Conservation (phyloP, 2,113 vertebrate genomes). For the Macroglossus sobrinus region DNA sequence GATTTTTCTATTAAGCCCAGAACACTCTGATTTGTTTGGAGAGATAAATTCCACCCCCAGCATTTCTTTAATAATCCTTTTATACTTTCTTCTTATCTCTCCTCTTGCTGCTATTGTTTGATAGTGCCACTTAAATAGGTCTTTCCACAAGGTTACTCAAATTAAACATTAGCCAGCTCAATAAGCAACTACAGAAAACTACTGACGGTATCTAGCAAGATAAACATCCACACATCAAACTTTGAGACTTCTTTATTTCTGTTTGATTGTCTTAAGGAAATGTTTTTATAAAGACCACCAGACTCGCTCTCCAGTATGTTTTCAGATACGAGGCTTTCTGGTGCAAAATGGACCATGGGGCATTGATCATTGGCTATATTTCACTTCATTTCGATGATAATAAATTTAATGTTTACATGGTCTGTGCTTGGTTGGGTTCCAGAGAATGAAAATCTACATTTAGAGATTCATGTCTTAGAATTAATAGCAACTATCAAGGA, state of each 20-base stretch:
- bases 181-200: constrained; percentile 74
- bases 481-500: neutral
- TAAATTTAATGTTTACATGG: neutral
- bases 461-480: neutral
- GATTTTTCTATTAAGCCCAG: constrained; percentile 75
- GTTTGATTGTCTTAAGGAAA: constrained; percentile 64
- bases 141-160: constrained; percentile 83
- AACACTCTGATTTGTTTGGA: constrained; percentile 69
- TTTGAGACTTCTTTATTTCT: constrained; percentile 74
- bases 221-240: constrained; percentile 74
- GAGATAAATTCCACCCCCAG: constrained; percentile 76
- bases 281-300: neutral
- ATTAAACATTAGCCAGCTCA: constrained; percentile 81
- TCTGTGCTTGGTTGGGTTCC: neutral
- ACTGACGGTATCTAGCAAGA: constrained; percentile 74
- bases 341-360: neutral
- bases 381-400: neutral
- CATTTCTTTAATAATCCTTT: constrained; percentile 80
- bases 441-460: neutral
- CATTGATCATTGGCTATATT: neutral
- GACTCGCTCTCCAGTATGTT: neutral
- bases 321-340: neutral
- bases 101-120: constrained; percentile 74
- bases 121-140: constrained; percentile 77
- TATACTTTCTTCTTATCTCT: constrained; percentile 80